phyloP scores from a whole-genome alignment of 2,888 invertebrate genomes.

The Dendrolimus pini region DNA sequence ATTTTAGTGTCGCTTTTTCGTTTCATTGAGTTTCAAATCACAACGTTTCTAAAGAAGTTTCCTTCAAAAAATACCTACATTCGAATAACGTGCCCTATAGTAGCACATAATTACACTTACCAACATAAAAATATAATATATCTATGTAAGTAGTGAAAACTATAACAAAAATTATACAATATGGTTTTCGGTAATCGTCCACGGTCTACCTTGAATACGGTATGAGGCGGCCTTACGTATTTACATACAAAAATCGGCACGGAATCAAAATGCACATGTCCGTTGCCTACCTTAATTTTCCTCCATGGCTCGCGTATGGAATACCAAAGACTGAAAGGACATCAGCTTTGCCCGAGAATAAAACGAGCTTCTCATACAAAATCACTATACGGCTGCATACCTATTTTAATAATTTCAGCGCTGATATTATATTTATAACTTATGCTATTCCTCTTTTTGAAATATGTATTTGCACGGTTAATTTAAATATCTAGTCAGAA shows the following conservation, averaged over 20 bases:
- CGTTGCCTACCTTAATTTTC: slow-evolving; percentile 67
- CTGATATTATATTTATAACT: too few relatives aligned
- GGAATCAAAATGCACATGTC: slow-evolving; percentile 65
- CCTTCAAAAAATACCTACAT: too few relatives aligned
- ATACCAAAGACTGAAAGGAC: slow-evolving; percentile 56
- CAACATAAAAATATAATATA: too few relatives aligned
- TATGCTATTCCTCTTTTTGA: too few relatives aligned
- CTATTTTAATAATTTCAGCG: too few relatives aligned
- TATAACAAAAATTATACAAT: slow-evolving; percentile 29
- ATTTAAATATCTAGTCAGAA: too few relatives aligned
- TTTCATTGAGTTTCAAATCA: too few relatives aligned
- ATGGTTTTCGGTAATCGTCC: slow-evolving; percentile 39
- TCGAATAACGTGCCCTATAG: too few relatives aligned
- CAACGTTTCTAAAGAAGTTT: too few relatives aligned
- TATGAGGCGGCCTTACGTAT: slow-evolving; percentile 50
- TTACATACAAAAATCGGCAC: slow-evolving; percentile 58
- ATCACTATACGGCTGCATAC: slow-evolving; percentile 21
- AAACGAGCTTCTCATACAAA: slow-evolving; percentile 51
- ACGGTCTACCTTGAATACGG: slow-evolving; percentile 52
- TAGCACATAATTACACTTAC: too few relatives aligned
- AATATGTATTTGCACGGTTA: too few relatives aligned
- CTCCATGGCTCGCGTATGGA: slow-evolving; percentile 45
- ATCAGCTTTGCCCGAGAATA: slow-evolving; percentile 39
- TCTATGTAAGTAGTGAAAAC: slow-evolving; percentile 12
- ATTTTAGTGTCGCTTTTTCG: too few relatives aligned